Base-by-base conservation (phyloP, 64 coral and sea anemone genomes). In the Porites australiensis region DNA sequence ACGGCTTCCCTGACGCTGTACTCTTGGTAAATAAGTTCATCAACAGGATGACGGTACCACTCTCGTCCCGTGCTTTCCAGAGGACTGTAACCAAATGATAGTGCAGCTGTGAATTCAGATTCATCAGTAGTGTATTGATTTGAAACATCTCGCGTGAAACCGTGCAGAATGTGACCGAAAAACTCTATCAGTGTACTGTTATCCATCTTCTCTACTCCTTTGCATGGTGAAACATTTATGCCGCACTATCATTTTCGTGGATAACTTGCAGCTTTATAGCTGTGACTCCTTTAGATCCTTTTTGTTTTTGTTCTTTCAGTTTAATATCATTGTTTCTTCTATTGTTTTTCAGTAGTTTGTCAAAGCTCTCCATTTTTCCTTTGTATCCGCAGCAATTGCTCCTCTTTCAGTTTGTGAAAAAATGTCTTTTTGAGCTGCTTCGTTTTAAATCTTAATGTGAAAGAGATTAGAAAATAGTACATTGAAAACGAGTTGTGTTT, bases 21-120 rank as follows among this genome's bases (percentile, higher is more conserved):
- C 50, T 76, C 73, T 50, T 76, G 73, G n/a, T 76, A 76, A 76
- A 76, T 76, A 49, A 18, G 44, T 13, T 76, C 47, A 15, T 76
- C 73, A 76, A 76, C 46, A n/a, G 73, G 73, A 4, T 2, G 73
- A 76, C 19, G 50, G 50, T 76, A 18, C 73, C 73, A 76, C 19
- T 76, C 73, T 51, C 73, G 47, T 50, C 73, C 48, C 18, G 45
- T 50, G 15, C 13, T 78, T 53, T 27, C 19, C 51, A 78, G 8
- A 55, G n/a, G 50, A 78, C 27, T 50, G 49, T 78, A 78, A 11
- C 75, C 50, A 22, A 78, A 78, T 21, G 49, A 11, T 51, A 23
- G 2, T 50, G 47, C 27, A 37, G 27, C 73, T 23, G 68, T 71
- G 68, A 71, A 71, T 76, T 76, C 75, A 22, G 16, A 51, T 54